These are phyloP conservation scores for Venusia cambrica DNA, from an alignment of 2,888 invertebrate species.

Conservation along the genomic window DNA sequence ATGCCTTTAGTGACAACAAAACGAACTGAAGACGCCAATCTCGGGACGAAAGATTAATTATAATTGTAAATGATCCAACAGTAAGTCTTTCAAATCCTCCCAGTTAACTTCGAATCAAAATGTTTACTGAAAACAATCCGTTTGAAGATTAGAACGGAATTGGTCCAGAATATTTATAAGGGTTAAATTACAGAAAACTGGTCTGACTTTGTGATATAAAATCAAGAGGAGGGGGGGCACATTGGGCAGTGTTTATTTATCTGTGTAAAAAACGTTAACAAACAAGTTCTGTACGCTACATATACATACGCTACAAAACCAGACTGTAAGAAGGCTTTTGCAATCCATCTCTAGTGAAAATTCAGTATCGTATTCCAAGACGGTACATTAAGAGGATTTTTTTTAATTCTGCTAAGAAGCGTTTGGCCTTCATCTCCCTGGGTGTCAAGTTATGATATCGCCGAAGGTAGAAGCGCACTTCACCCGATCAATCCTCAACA, in stretches of 20 bases:
- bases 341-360: no score
- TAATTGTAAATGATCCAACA: conserved; percentile 70
- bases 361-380: no score
- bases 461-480: no score
- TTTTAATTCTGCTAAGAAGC: no score
- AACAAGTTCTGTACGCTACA: no score
- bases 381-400: no score
- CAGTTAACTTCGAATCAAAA: conserved; percentile 74
- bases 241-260: not conserved
- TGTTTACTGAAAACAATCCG: conserved; percentile 77
- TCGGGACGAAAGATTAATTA: conserved; percentile 69
- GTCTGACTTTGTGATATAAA: conserved; percentile 41
- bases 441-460: no score
- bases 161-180: conserved; percentile 71
- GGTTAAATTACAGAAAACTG: conserved; percentile 41
- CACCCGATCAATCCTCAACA: no score
- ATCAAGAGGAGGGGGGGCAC: conserved; percentile 15
- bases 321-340: no score
- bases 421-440: no score
- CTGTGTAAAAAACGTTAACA: no score
- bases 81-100: conserved; percentile 57
- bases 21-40: conserved; percentile 49
- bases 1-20: conserved; percentile 11
- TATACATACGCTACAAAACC: no score
- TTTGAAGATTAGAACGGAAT: conserved; percentile 70